Percentiles rank a stretch among this genome's conserved stretches.
phyloP scores from a whole-genome alignment of 2,797 vertebrate genomes.

The Tapera naevia region DNA sequence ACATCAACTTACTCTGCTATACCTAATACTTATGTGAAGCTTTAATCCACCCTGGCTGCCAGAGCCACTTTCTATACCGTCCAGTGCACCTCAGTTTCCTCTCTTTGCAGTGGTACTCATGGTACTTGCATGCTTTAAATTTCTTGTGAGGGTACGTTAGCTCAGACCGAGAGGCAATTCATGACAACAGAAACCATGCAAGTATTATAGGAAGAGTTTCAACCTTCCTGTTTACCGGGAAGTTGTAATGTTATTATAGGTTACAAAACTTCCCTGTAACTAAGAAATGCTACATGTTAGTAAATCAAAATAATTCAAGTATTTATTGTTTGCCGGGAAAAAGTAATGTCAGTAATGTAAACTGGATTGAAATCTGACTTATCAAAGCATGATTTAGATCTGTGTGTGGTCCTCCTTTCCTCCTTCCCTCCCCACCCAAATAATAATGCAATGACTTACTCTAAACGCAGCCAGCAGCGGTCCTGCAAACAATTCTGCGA shows the following conservation, averaged over 20 bases:
- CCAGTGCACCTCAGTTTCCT: fast-evolving
- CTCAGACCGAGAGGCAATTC: not conserved
- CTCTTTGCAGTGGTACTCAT: not conserved
- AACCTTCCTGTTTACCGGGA: slow-evolving; percentile 32
- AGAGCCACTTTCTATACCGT: not conserved
- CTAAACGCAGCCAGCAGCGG: not conserved
- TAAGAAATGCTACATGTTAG: not conserved
- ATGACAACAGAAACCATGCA: not conserved
- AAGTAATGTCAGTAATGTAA: not conserved
- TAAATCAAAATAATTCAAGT: not conserved
- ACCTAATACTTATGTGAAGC: not conserved
- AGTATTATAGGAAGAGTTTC: not conserved
- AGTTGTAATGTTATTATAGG: not conserved
- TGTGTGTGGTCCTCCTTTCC: slow-evolving; percentile 20
- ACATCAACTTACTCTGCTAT: fast-evolving
- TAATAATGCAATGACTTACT: not conserved
- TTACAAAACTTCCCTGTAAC: not conserved
- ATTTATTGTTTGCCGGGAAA: not conserved
- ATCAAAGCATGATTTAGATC: not conserved
- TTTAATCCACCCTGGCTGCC: not conserved
- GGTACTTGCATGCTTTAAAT: not conserved
- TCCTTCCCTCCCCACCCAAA: slow-evolving; percentile 1
- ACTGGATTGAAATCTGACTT: not conserved
- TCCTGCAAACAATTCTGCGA: not conserved
- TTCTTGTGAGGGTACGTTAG: not conserved